phyloP scores from a whole-genome alignment of 2,797 vertebrate genomes.

The Thamnophis elegans region DNA sequence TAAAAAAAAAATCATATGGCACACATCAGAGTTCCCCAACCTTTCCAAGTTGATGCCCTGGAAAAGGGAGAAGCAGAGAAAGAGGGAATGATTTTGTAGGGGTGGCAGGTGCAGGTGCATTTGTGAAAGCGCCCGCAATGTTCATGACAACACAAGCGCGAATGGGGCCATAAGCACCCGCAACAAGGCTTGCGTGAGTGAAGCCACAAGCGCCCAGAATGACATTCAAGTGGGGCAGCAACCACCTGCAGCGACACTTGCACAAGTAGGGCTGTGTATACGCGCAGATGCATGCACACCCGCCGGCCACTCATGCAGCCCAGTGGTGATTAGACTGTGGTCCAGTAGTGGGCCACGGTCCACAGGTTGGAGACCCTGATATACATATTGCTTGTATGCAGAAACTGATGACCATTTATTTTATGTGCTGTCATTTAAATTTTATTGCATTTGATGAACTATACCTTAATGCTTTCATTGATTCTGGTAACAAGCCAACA shows the following conservation, averaged over 20 bases:
- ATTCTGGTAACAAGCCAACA: constrained; percentile 96
- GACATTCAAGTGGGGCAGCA: not conserved
- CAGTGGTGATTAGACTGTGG: not conserved
- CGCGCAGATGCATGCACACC: not conserved
- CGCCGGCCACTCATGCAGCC: not conserved
- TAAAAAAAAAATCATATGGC: not conserved
- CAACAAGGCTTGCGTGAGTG: not conserved
- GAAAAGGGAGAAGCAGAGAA: not conserved
- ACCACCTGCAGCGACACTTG: not conserved
- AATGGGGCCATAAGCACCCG: not conserved
- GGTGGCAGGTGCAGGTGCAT: not conserved
- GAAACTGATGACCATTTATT: constrained; percentile 17
- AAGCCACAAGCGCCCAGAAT: fast-evolving
- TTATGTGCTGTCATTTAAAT: constrained; percentile 14
- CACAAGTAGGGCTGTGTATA: not conserved
- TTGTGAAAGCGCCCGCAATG: not conserved
- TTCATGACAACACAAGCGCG: not conserved
- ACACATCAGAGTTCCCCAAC: not conserved
- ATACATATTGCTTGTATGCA: not conserved
- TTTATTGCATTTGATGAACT: constrained; percentile 20
- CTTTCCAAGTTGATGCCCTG: fast-evolving
- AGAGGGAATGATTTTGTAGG: not conserved
- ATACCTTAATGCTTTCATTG: constrained; percentile 98
- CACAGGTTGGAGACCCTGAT: not conserved
- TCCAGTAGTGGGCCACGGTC: too few relatives aligned